These are phyloP conservation scores for Hofmannophila pseudospretella DNA, from an alignment of 2,888 invertebrate species.

Conservation along the genomic window DNA sequence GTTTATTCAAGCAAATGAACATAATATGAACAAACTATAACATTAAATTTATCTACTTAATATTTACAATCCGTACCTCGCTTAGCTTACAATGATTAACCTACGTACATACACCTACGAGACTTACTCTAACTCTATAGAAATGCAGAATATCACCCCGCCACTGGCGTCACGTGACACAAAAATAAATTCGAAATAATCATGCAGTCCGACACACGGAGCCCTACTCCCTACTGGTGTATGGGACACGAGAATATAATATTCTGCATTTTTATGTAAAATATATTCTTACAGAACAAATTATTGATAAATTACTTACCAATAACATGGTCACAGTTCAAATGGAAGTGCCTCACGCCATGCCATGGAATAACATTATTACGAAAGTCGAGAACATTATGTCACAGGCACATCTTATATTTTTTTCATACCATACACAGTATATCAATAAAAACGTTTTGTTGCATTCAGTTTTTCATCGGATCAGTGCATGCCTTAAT, in stretches of 20 bases:
- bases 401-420: too few species aligned
- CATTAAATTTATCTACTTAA: constrained; percentile 78
- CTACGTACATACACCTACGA: constrained; percentile 62
- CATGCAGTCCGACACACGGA: constrained; percentile 17
- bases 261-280: constrained; percentile 67
- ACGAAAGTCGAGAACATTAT: constrained; percentile 10
- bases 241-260: neutral
- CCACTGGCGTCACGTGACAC: too few species aligned
- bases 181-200: constrained; percentile 31
- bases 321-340: constrained; percentile 42
- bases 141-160: constrained; percentile 53
- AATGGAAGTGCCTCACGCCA: constrained; percentile 28
- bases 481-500: constrained; percentile 30
- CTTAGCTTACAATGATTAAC: constrained; percentile 62
- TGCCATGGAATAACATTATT: constrained; percentile 10
- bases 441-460: neutral
- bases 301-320: constrained; percentile 45
- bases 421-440: too few species aligned
- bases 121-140: constrained; percentile 52
- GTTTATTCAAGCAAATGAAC: constrained; percentile 78
- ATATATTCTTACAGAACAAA: constrained; percentile 43
- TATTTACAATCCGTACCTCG: constrained; percentile 74
- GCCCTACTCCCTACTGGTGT: neutral
- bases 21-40: constrained; percentile 78
- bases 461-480: constrained; percentile 1